These are phyloP conservation scores for Hylaeus anthracinus DNA, from an alignment of 1,140 invertebrate genomes.

Conservation along the genomic window DNA sequence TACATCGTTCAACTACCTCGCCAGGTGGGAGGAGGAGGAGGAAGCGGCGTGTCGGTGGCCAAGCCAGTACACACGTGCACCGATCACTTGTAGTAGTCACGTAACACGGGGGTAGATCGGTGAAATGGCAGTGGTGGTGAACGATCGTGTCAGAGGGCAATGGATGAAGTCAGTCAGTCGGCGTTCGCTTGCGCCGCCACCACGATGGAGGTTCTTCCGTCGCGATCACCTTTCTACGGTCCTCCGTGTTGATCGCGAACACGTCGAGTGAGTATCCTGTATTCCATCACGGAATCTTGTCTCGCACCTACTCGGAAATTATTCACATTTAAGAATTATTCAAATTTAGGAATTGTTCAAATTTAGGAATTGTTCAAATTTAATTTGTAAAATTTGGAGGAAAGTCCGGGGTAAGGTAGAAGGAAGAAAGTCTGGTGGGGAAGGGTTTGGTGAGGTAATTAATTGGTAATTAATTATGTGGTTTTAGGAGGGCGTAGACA, in stretches of 20 bases:
- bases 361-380: too few species aligned
- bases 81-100: background rate
- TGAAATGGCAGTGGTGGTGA: slow-evolving; percentile 50
- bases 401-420: too few species aligned
- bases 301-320: too few species aligned
- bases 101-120: slow-evolving; percentile 38
- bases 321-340: too few species aligned
- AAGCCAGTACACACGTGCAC: background rate
- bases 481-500: too few species aligned
- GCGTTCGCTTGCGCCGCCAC: slow-evolving; percentile 69
- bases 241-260: background rate
- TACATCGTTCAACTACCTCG: slow-evolving; percentile 49
- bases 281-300: background rate
- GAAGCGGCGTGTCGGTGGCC: slow-evolving; percentile 8
- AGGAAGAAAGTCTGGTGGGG: too few species aligned
- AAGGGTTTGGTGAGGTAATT: too few species aligned
- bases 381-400: too few species aligned
- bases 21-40: background rate
- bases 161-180: slow-evolving; percentile 72
- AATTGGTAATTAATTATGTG: too few species aligned
- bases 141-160: slow-evolving; percentile 61
- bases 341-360: too few species aligned
- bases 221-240: background rate
- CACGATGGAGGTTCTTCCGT: slow-evolving; percentile 44
- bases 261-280: background rate